Evolutionary conservation across 2,797 vertebrate genomes (phyloP).

Genomic region (Sparidentex hasta): DNA sequence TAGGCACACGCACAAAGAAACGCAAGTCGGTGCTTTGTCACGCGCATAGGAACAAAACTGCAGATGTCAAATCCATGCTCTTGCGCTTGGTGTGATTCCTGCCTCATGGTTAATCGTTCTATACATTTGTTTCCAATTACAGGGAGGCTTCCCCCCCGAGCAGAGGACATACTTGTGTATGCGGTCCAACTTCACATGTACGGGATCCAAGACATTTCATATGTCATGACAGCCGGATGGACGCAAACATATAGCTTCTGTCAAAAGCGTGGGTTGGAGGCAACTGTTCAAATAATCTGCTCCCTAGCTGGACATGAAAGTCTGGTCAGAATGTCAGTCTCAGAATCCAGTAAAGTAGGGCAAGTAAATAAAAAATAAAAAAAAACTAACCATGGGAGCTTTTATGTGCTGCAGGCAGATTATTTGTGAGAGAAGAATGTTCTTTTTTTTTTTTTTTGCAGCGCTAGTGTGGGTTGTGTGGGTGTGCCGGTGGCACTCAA

Average conservation of each 20-base stretch:
- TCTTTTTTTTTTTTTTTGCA: background rate
- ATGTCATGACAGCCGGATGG: slow-evolving; percentile 14
- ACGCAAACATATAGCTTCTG: slow-evolving; percentile 20
- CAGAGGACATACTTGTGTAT: slow-evolving; percentile 20
- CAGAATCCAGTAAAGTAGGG: slow-evolving; percentile 2
- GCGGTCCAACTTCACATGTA: slow-evolving; percentile 22
- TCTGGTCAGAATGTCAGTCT: slow-evolving; percentile 6
- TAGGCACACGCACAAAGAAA: background rate
- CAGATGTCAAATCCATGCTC: background rate
- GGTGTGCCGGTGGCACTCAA: background rate
- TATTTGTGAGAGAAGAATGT: background rate
- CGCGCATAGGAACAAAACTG: background rate
- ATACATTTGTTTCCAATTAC: slow-evolving; percentile 56
- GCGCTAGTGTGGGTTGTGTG: slow-evolving; percentile 2
- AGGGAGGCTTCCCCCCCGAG: slow-evolving; percentile 13
- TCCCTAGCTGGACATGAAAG: background rate
- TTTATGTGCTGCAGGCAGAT: background rate
- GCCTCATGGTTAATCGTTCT: slow-evolving; percentile 3
- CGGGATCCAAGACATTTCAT: slow-evolving; percentile 23
- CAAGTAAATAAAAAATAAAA: slow-evolving; percentile 5
- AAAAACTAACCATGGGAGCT: background rate
- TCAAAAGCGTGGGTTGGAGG: background rate
- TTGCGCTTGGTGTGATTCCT: slow-evolving; percentile 17
- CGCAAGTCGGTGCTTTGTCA: background rate
- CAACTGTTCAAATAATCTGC: slow-evolving; percentile 5